Percentiles rank a stretch among this genome's conserved stretches.
phyloP scores from a whole-genome alignment of 1,140 invertebrate species.

The Paralvinella palmiformis region DNA sequence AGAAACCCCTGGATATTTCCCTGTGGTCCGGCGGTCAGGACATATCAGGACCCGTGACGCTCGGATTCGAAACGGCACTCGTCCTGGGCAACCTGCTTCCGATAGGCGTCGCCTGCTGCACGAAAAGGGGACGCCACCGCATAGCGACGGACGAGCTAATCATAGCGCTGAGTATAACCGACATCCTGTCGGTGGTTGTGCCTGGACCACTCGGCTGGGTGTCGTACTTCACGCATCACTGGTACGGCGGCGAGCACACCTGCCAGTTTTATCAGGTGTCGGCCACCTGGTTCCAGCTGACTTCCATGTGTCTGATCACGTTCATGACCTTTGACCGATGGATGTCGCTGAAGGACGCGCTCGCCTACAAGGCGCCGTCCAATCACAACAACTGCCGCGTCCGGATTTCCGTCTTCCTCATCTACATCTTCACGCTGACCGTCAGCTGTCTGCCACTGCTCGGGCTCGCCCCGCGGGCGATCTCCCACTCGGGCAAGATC shows the following conservation, averaged over 20 bases:
- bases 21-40: too few relatives aligned
- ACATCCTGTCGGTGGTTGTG: constrained; percentile 33
- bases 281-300: constrained; percentile 28
- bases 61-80: constrained; percentile 26
- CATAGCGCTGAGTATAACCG: constrained; percentile 29
- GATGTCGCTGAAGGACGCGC: constrained; percentile 14
- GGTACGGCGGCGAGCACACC: constrained; percentile 31
- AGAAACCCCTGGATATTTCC: too few relatives aligned
- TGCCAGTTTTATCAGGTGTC: constrained; percentile 33
- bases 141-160: constrained; percentile 27
- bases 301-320: constrained; percentile 27
- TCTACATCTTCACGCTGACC: constrained; percentile 22
- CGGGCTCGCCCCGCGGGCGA: constrained; percentile 28
- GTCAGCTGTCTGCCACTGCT: constrained; percentile 29
- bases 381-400: constrained; percentile 15
- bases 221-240: constrained; percentile 28
- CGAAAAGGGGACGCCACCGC: constrained; percentile 24
- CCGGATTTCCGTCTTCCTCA: constrained; percentile 21
- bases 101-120: constrained; percentile 21
- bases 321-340: constrained; percentile 27
- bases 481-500: constrained; percentile 16
- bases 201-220: constrained; percentile 29
- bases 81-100: constrained; percentile 29
- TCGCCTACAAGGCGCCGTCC: not conserved
- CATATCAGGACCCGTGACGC: constrained; percentile 26